Conservation (phyloP, 2,888 invertebrate genomes). For the Beris chalybata region DNA sequence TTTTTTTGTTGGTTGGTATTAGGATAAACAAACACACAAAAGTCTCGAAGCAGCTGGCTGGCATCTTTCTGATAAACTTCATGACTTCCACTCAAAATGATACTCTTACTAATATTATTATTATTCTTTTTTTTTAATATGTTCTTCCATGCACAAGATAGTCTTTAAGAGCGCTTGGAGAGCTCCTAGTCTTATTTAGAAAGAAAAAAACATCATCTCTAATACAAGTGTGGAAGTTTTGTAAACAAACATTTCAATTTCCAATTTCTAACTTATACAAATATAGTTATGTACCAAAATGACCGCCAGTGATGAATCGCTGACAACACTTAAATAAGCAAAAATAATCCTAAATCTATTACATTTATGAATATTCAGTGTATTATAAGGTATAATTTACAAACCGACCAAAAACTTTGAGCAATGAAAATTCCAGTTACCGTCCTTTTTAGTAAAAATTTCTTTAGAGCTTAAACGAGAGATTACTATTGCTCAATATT, state of each 20-base stretch:
- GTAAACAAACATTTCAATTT: too few relatives aligned
- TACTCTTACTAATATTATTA: constrained; percentile 12
- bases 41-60: constrained; percentile 15
- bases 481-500: constrained; percentile 29
- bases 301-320: too few relatives aligned
- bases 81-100: constrained; percentile 9
- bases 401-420: constrained; percentile 19
- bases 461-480: constrained; percentile 29
- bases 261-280: too few relatives aligned
- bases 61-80: not conserved
- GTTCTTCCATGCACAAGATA: constrained; percentile 32
- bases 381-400: not conserved
- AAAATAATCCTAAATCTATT: too few relatives aligned
- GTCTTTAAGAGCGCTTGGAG: constrained; percentile 10
- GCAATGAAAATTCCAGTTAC: constrained; percentile 34
- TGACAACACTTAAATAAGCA: too few relatives aligned
- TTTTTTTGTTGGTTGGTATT: too few relatives aligned
- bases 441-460: constrained; percentile 25
- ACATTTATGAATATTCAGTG: not conserved
- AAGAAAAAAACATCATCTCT: constrained; percentile 27
- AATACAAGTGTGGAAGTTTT: constrained; percentile 12
- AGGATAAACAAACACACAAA: constrained; percentile 4
- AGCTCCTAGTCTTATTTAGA: constrained; percentile 19
- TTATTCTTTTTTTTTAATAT: constrained; percentile 13
- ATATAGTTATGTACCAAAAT: too few relatives aligned